phyloP scores from a whole-genome alignment of 2,113 vertebrate genomes.

The Charadrius vociferus region DNA sequence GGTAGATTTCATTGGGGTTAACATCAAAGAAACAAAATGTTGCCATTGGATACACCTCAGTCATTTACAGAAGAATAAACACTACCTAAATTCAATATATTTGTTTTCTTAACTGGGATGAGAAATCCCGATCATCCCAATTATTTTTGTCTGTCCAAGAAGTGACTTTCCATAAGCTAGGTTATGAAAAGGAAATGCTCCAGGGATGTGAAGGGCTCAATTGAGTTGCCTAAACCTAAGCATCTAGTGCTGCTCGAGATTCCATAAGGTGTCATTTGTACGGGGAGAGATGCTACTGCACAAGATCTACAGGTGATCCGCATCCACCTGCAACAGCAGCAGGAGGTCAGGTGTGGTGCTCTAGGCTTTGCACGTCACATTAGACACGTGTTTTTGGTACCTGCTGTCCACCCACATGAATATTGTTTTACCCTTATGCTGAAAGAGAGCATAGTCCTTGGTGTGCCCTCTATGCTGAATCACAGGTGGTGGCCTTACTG shows the following conservation, averaged over 20 bases:
- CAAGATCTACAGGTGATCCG: not conserved
- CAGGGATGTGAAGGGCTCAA: not conserved
- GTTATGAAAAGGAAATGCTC: not conserved
- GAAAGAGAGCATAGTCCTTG: not conserved
- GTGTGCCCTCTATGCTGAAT: not conserved
- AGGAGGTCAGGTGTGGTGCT: not conserved
- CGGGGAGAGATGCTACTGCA: not conserved
- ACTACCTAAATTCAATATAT: not conserved
- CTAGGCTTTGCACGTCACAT: not conserved
- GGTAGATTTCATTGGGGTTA: not conserved
- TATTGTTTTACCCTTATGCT: not conserved
- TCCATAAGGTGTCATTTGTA: not conserved
- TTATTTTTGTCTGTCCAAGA: not conserved
- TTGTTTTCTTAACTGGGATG: not conserved
- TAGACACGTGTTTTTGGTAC: rapidly evolving
- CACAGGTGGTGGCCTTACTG: not conserved
- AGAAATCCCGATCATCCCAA: not conserved
- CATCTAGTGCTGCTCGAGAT: not conserved
- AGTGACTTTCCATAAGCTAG: not conserved
- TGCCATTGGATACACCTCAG: not conserved
- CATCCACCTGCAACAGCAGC: not conserved
- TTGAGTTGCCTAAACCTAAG: not conserved
- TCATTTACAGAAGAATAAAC: not conserved
- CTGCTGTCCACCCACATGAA: not conserved
- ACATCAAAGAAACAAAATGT: not conserved